Conservation (phyloP, 1,140 invertebrate species). For the Varroa destructor region DNA sequence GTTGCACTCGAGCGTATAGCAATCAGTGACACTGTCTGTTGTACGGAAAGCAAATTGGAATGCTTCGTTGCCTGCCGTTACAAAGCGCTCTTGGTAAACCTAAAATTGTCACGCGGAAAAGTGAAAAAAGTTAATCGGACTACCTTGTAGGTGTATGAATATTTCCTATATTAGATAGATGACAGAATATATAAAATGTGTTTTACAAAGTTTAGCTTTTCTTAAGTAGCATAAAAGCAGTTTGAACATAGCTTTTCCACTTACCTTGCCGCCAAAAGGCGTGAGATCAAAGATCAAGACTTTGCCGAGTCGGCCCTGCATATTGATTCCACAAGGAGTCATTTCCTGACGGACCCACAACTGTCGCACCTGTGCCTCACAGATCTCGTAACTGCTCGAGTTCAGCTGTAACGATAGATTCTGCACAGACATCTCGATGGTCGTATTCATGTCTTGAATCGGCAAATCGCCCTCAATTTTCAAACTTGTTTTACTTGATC, state of each 20-base stretch:
- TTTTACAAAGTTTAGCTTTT: no score
- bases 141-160: no score
- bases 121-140: not conserved
- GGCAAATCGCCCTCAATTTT: not conserved
- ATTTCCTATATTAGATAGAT: no score
- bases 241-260: not conserved
- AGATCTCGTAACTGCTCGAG: slow-evolving; percentile 18
- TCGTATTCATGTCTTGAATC: slow-evolving; percentile 21
- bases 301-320: slow-evolving; percentile 4
- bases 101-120: slow-evolving; percentile 38
- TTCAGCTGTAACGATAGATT: slow-evolving; percentile 21
- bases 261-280: slow-evolving; percentile 12
- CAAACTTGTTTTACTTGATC: slow-evolving; percentile 11
- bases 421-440: slow-evolving; percentile 17
- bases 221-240: not conserved
- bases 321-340: not conserved
- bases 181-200: no score
- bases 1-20: slow-evolving; percentile 52
- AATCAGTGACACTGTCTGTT: slow-evolving; percentile 24
- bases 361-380: slow-evolving; percentile 19
- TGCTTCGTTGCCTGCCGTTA: slow-evolving; percentile 65
- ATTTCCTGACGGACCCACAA: slow-evolving; percentile 12
- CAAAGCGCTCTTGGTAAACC: slow-evolving; percentile 67
- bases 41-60: slow-evolving; percentile 54
- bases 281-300: slow-evolving; percentile 19